phyloP scores from a whole-genome alignment of 2,797 vertebrate genomes.

The Cyclopterus lumpus region DNA sequence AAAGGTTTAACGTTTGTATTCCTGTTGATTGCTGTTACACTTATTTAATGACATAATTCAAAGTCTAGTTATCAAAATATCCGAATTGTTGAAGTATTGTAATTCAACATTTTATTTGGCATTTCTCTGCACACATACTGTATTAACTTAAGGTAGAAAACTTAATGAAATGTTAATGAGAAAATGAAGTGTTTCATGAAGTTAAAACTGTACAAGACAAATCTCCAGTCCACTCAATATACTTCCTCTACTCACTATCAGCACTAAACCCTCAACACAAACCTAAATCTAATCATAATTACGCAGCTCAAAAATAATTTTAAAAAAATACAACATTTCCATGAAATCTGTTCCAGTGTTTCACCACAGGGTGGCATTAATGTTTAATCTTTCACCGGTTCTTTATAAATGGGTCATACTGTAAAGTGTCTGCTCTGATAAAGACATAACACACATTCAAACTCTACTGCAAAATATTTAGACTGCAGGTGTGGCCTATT shows the following conservation, averaged over 20 bases:
- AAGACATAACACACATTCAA: constrained; percentile 31
- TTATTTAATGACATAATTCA: neutral
- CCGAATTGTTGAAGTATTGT: neutral
- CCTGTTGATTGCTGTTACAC: neutral
- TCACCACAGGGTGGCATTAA: constrained; percentile 63
- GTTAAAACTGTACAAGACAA: neutral
- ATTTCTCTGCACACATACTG: neutral
- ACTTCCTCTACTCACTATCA: neutral
- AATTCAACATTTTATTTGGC: neutral
- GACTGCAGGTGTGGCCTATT: constrained; percentile 17
- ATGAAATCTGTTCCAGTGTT: constrained; percentile 6
- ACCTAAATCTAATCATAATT: neutral
- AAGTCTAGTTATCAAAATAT: neutral
- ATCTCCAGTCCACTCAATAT: neutral
- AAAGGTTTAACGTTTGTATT: neutral
- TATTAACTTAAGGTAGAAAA: neutral
- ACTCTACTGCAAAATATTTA: constrained; percentile 29
- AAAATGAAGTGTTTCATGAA: neutral
- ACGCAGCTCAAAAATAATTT: too few relatives aligned
- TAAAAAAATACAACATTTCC: neutral
- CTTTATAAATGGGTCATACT: neutral
- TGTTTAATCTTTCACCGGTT: constrained; percentile 7
- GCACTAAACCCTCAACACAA: neutral
- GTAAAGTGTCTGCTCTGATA: constrained; percentile 14
- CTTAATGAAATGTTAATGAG: neutral